phyloP scores from a whole-genome alignment of 2,797 vertebrate genomes.

The Lagorchestes hirsutus region DNA sequence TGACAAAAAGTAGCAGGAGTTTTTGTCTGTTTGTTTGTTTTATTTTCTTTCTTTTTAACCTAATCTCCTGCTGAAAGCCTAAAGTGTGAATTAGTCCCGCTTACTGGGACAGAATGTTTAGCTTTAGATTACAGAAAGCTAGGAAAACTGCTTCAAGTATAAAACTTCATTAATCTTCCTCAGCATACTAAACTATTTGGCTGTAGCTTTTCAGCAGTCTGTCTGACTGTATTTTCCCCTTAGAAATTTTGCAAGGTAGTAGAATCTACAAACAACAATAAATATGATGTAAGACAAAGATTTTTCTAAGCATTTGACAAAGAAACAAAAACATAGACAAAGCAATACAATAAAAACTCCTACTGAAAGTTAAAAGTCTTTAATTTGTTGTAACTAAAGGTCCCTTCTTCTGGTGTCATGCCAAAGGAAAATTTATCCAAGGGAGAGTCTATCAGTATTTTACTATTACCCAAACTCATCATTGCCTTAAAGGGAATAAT shows the following conservation, averaged over 20 bases:
- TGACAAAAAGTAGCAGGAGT: neutral
- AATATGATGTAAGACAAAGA: neutral
- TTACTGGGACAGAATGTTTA: neutral
- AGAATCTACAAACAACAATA: neutral
- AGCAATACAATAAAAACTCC: neutral
- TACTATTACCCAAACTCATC: neutral
- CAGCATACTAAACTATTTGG: neutral
- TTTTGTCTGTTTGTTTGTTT: too few species aligned
- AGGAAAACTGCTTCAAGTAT: neutral
- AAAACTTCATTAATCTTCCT: neutral
- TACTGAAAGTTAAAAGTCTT: neutral
- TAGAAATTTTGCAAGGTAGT: neutral
- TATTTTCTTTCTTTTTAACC: neutral
- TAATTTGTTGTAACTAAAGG: neutral
- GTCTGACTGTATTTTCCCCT: neutral
- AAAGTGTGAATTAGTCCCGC: neutral
- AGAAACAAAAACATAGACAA: neutral
- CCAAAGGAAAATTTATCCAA: neutral
- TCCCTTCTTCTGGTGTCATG: neutral
- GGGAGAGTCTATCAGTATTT: neutral
- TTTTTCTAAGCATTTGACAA: neutral
- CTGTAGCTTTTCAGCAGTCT: neutral
- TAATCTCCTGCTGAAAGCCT: neutral
- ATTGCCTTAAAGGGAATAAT: neutral
- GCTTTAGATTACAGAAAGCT: neutral